Conservation (phyloP, 2,888 invertebrate species). For the Nasonovia ribisnigri region DNA sequence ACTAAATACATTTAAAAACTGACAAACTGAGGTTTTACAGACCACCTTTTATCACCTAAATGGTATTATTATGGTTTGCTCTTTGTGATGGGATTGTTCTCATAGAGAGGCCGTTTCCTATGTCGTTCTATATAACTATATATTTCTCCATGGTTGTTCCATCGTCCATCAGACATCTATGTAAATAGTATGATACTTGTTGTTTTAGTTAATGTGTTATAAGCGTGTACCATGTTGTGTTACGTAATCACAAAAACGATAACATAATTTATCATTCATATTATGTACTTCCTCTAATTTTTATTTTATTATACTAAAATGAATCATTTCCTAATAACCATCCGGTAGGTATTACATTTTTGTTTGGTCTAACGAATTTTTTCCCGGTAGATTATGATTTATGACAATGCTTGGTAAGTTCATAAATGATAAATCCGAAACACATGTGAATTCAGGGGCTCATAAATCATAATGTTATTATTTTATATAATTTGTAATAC, state of each 20-base stretch:
- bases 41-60: background rate
- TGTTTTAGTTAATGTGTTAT: background rate
- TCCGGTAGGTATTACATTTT: too few species aligned
- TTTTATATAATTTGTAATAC: background rate
- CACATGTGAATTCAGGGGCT: background rate
- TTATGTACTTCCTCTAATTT: background rate
- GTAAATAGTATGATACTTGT: background rate
- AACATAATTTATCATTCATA: constrained; percentile 10
- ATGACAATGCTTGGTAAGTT: background rate
- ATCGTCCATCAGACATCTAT: background rate
- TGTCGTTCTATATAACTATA: too few species aligned
- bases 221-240: background rate
- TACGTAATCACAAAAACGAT: background rate
- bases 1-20: background rate
- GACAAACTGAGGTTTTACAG: background rate
- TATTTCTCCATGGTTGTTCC: background rate
- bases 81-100: background rate
- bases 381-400: too few species aligned
- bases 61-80: too few species aligned
- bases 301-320: background rate
- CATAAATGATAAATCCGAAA: background rate
- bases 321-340: too few species aligned
- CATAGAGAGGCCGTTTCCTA: too few species aligned
- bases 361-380: too few species aligned
- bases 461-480: background rate